A percentile compares a stretch with the other conserved stretches of the same genome.
phyloP scores from a whole-genome alignment of 2,797 vertebrate species.

The Gephyroberyx darwinii region DNA sequence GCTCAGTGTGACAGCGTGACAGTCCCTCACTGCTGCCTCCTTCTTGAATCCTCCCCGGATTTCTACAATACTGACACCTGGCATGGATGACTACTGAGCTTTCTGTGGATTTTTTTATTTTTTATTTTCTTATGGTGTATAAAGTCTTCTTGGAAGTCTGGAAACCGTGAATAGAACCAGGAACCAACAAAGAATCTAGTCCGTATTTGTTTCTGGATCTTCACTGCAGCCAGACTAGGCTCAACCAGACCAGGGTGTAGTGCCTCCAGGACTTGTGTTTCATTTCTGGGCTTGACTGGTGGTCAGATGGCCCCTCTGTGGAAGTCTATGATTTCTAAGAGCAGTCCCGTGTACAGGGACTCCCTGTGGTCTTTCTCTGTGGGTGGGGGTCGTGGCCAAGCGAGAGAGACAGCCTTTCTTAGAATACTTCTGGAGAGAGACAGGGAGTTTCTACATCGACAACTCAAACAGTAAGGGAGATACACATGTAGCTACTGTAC shows the following conservation, averaged over 20 bases:
- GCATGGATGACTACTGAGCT: neutral
- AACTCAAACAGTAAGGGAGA: slow-evolving; percentile 64
- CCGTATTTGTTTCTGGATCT: neutral
- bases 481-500: neutral
- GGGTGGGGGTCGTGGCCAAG: slow-evolving; percentile 27
- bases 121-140: slow-evolving; percentile 4
- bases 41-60: slow-evolving; percentile 4
- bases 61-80: neutral
- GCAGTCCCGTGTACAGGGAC: slow-evolving; percentile 61
- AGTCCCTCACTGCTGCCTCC: neutral
- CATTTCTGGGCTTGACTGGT: neutral
- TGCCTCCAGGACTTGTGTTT: neutral
- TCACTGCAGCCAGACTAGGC: neutral
- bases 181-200: neutral
- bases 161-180: neutral
- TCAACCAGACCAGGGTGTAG: neutral
- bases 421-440: slow-evolving; percentile 59
- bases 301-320: slow-evolving; percentile 68
- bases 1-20: slow-evolving; percentile 33
- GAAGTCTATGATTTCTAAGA: slow-evolving; percentile 67
- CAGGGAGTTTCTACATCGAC: slow-evolving; percentile 43
- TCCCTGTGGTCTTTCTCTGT: slow-evolving; percentile 69
- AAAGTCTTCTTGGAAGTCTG: neutral
- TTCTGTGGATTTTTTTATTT: slow-evolving; percentile 6
- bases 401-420: slow-evolving; percentile 44